These are phyloP conservation scores for Mus minutoides DNA, from an alignment of 2,797 vertebrate genomes.

Conservation along the genomic window DNA sequence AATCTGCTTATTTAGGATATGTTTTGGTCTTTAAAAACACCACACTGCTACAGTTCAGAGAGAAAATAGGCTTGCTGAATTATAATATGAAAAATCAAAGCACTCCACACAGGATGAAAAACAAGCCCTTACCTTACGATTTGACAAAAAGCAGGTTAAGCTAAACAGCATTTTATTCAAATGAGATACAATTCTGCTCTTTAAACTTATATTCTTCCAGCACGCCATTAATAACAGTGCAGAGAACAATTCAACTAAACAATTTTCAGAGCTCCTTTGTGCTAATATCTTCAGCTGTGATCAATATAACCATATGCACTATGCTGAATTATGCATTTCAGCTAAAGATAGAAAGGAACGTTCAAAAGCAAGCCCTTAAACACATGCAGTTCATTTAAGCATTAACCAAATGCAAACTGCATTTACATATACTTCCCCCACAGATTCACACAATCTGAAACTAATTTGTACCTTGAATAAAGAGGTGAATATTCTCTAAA, in stretches of 20 bases:
- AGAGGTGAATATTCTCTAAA: slow-evolving; percentile 83
- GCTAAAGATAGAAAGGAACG: slow-evolving; percentile 84
- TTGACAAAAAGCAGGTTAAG: slow-evolving; percentile 79
- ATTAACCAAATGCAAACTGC: slow-evolving; percentile 81
- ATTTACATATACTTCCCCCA: slow-evolving; percentile 82
- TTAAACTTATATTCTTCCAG: slow-evolving; percentile 78
- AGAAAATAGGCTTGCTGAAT: slow-evolving; percentile 74
- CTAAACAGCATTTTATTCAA: slow-evolving; percentile 82
- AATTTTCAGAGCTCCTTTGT: slow-evolving; percentile 82
- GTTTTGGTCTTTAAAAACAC: slow-evolving; percentile 64
- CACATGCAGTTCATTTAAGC: slow-evolving; percentile 86
- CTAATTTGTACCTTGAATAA: slow-evolving; percentile 85
- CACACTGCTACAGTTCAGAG: slow-evolving; percentile 62
- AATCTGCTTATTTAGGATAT: slow-evolving; percentile 62
- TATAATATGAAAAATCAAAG: slow-evolving; percentile 77
- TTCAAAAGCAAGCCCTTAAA: slow-evolving; percentile 81
- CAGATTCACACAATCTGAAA: slow-evolving; percentile 84
- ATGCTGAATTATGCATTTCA: slow-evolving; percentile 81
- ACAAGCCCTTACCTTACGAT: slow-evolving; percentile 72
- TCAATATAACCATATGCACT: slow-evolving; percentile 79
- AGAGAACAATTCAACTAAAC: slow-evolving; percentile 83
- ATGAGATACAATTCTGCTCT: slow-evolving; percentile 80
- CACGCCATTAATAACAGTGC: slow-evolving; percentile 78
- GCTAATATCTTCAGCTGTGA: slow-evolving; percentile 83
- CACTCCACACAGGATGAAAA: slow-evolving; percentile 71